Evolutionary conservation across 2,797 vertebrate species (phyloP), one percentile per base, ranked within the genome.

Genomic region (Chelmon rostratus): DNA sequence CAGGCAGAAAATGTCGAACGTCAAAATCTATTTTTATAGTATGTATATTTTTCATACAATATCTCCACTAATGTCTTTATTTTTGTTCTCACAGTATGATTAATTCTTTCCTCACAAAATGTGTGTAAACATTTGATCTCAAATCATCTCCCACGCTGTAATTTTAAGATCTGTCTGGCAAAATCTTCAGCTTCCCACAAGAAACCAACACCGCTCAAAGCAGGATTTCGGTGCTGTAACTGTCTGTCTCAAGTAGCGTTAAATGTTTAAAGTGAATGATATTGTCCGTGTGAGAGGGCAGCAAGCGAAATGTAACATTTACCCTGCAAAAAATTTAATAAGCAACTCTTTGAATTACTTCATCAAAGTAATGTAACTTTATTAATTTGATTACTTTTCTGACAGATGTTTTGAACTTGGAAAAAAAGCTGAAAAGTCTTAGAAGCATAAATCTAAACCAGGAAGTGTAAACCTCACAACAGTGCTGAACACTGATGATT

Each of bases 161-260:
- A 54, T 31, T 53, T 73, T 31, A 7, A 94, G 93, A 93, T 57
- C 79, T 93, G 33, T 38, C 8, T 0, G 47, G 76, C 13, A 89
- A 93, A 38, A 85, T 87, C 33, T 86, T 95, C 40, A 76, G 88
- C 28, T 94, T 95, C 72, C 89, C 92, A 2, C 62, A 40, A 72
- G 50, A 80, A 65, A 83, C 85, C 13, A 23, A 19, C 9, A 75
- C 6, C 0, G 76, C 68, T 49, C 84, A 8, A 19, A 40, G 9
- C 52, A 81, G 8, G 44, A 80, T 2, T 74, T 95, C 25, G 4
- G 84, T 37, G 86, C 84, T 12, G 28, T 92, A 1, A 92, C 91
- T 0, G 50, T 94, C 33, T 94, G 93, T 73, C 33, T 58, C 64
- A 86, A 81, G 88, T 88, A 70, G 7, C n/a, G n/a, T 28, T 40